Evolutionary conservation across 2,888 invertebrate species (phyloP).

Genomic region (Nezara viridula): DNA sequence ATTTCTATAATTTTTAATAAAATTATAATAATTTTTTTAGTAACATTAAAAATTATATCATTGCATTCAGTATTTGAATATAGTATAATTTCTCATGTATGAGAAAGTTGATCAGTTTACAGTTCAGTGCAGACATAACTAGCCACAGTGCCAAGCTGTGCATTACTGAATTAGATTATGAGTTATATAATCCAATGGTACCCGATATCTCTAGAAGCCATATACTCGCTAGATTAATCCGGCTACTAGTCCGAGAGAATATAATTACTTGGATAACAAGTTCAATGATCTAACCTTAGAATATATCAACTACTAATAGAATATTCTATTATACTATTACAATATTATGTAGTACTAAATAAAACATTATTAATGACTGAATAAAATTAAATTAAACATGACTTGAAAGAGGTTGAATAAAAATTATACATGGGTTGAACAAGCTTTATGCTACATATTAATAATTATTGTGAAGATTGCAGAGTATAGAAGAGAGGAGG

Average conservation of each 20-base stretch:
- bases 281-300: background rate
- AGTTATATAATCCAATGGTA: background rate
- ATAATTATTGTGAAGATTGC: too few species aligned
- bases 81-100: background rate
- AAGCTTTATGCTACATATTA: too few species aligned
- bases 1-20: too few species aligned
- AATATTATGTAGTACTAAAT: too few species aligned
- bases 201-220: background rate
- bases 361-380: too few species aligned
- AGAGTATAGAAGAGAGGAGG: too few species aligned
- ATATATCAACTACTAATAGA: background rate
- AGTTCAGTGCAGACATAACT: background rate
- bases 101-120: background rate
- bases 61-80: background rate
- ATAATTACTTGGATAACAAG: background rate
- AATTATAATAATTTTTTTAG: too few species aligned
- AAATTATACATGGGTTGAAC: too few species aligned
- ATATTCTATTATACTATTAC: too few species aligned
- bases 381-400: background rate
- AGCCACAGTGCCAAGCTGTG: background rate
- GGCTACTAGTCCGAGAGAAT: background rate
- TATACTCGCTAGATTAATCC: background rate
- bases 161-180: slow-evolving; percentile 1
- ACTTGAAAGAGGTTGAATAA: background rate
- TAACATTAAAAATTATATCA: background rate